phyloP scores from a whole-genome alignment of 2,113 vertebrate genomes.

The Heloderma charlesbogerti region DNA sequence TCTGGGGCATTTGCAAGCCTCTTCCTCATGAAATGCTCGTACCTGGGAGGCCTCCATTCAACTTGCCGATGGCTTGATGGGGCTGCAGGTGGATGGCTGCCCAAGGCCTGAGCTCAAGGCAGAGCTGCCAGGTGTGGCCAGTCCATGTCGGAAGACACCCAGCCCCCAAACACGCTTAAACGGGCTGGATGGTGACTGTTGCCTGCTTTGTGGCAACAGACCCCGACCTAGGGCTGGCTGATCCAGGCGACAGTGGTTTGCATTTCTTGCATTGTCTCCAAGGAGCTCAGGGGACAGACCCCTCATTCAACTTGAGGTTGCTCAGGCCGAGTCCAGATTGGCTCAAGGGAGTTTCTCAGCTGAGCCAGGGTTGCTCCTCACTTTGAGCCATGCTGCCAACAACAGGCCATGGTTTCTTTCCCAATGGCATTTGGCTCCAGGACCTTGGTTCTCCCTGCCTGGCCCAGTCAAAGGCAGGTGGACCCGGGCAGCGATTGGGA shows the following conservation, averaged over 20 bases:
- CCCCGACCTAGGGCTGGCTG: no score
- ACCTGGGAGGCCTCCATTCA: background rate
- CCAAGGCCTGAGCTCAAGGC: background rate
- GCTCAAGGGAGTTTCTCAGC: background rate
- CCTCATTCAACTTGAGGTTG: background rate
- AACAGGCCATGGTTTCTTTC: background rate
- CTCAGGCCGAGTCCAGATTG: background rate
- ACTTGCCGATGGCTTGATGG: background rate
- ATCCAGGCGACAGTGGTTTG: no score
- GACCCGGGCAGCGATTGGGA: no score
- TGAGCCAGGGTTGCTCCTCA: background rate
- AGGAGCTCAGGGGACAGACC: background rate
- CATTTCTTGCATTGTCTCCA: no score
- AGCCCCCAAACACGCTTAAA: background rate
- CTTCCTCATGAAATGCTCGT: background rate
- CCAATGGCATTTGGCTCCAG: background rate
- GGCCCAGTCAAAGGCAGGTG: background rate
- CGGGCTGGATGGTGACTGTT: no score
- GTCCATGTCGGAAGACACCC: background rate
- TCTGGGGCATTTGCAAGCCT: fast-evolving
- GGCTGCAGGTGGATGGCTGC: background rate
- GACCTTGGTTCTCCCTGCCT: background rate
- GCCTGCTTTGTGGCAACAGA: no score
- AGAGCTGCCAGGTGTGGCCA: background rate
- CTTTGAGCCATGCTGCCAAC: background rate